Evolutionary conservation across 2,797 vertebrate genomes (phyloP), one percentile per base, ranked within the genome.

Genomic region (Halcyon smyrnensis): DNA sequence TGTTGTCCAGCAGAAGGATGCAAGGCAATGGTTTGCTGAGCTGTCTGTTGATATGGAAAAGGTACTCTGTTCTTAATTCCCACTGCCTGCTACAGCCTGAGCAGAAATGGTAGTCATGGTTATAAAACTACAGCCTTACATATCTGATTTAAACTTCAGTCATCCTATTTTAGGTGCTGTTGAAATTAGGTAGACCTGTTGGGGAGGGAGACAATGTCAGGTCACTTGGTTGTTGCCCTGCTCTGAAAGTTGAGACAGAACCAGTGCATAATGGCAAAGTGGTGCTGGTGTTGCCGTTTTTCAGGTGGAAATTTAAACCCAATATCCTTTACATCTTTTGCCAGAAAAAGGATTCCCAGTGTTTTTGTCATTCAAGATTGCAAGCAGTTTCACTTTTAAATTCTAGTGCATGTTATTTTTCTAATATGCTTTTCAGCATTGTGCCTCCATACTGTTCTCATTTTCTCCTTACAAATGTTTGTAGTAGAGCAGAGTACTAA

Each of bases 1-100:
- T 97, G 99, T 99, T 96, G 99, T 99, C 69, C 99, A 99, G 96
- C 99, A 99, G 98, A 99, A 99, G 97, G 99, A 99, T 96, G 99
- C 99, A 96, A 98, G 99, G 75, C 99, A 99, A 77, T 99, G 99
- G 99, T 99, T 99, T 98, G 99, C 99, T 65, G 99, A 99, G 98
- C 99, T 99, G 20, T 99, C 99, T 48, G 99, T 99, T 59, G 99
- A 99, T 98, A 99, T 99, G 99, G 99, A 99, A 96, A 99, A 99
- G 99, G 99, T 99, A 98, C 96, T 89, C 68, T 96, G 81, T 27
- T 94, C 87, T 95, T 92, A 63, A 80, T 50, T 93, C 30, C n/a
- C 1, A 1, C 11, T 27, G 21, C 71, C 91, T 89, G 20, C 67
- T 79, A 62, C 2, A 23, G 73, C 65, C 67, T 67, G 50, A 83